Base-by-base conservation (phyloP, 1,140 invertebrate species). In the Cherax destructor region DNA sequence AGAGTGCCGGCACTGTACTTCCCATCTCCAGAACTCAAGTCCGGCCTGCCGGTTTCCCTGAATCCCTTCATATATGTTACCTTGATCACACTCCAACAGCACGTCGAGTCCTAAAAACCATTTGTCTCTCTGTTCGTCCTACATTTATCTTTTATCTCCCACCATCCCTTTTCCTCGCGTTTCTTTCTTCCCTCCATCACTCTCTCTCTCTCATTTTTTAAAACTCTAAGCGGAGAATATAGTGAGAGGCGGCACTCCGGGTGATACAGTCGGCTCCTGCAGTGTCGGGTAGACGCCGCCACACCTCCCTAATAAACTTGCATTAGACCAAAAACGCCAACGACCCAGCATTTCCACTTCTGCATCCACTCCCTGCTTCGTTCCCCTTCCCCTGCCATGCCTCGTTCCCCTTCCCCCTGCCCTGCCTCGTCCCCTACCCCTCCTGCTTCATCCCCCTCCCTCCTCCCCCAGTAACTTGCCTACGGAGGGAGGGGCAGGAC, bases 251-350 rank as follows among this genome's bases (percentile, higher is more conserved):
- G 30, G 4, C 24, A 74, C 69, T 74, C n/a, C 30, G 30, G 30
- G 69, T 74, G 30, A 74, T 74, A 21, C 30, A 74, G 69, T 74
- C 69, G 24, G 6, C 69, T 74, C 21, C 7, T 30, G 24, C 11
- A n/a, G n/a, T 30, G n/a, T n/a, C 30, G 69, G 69, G 7, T 30
- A 74, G 24, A n/a, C 69, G 4, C 69, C 69, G 7, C 24, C 7
- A 6, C 69, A 74, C 24, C 69, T 6, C 24, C 77, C 11, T 79
- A 79, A 79, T 79, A 79, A 79, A 79, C 77, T 79, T 79, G 50
- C 77, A 79, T 79, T 50, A 79, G 18, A 47, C 77, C 9, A 79
- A 50, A 50, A 79, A 50, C 50, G 77, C 77, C 50, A 30, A 49
- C 50, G 50, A 79, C 69, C 69, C 69, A 74, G 6, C 69, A 74